Evolutionary conservation across 1,140 invertebrate species (phyloP), one percentile per base, ranked within the genome.

Genomic region (Brachionus calyciflorus): DNA sequence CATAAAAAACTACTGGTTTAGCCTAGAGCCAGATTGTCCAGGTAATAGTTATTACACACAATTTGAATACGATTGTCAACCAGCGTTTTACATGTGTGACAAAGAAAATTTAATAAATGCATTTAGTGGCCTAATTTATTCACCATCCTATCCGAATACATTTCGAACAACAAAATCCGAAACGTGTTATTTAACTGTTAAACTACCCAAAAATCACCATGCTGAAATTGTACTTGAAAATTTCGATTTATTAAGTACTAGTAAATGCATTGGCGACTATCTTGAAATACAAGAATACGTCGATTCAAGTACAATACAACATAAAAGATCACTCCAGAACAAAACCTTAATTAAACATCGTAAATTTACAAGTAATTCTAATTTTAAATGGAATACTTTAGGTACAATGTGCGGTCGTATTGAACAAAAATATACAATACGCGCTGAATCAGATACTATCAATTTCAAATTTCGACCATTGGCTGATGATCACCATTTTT

Each of bases 21-120:
- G 69, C 12, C 46, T 73, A 21, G 69, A 73, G 46, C 69, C 69
- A 24, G 51, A 73, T 55, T 73, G 69, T 53, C 44, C 44, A 17
- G 69, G 69, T 26, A 73, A 73, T 33, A 73, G 69, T 17, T 73
- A 73, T 49, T 73, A 73, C 28, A 73, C 69, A 51, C 69, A 73
- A 24, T 55, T 73, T 24, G 69, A 73, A 33, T 73, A 73, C 24
- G 69, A 73, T 21, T 73, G 69, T 24, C 69, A 73, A 37, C 69
- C 69, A 12, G 69, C 69, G 48, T 73, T 51, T 73, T 51, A 37
- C 24, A 73, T 73, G 46, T 73, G 69, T 12, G 28, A 12, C 1
- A 26, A 30, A 0, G 44, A 73, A 21, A 51, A 28, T 40, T 30
- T 73, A 21, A 49, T 73, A 3, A 73, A 73, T 30, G 69, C 51